Evolutionary conservation across 2,888 invertebrate genomes (phyloP).

Genomic region (Aleiodes testaceus): DNA sequence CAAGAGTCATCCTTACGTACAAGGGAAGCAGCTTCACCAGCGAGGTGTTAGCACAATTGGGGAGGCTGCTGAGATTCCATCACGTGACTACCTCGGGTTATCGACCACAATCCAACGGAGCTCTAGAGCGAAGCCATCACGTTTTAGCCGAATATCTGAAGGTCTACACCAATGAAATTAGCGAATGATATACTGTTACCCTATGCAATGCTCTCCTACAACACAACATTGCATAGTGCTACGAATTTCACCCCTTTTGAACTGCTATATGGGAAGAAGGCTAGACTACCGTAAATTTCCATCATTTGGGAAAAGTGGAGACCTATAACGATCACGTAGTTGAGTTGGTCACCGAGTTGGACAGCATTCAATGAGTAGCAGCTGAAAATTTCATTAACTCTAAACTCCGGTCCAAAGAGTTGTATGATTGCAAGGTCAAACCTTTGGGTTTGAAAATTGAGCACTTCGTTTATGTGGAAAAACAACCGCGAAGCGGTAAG

Average conservation of each 20-base stretch:
- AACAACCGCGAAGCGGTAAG: slow-evolving; percentile 31
- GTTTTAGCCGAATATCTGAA: slow-evolving; percentile 26
- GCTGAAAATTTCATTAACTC: slow-evolving; percentile 3
- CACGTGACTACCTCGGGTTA: not conserved
- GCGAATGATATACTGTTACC: not conserved
- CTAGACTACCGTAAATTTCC: slow-evolving; percentile 31
- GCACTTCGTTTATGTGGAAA: slow-evolving; percentile 21
- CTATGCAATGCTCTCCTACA: not conserved
- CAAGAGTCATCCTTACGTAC: slow-evolving; percentile 23
- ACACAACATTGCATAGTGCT: not conserved
- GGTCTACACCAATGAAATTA: not conserved
- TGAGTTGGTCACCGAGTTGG: not conserved
- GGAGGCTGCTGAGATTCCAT: slow-evolving; percentile 30
- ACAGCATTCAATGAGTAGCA: not conserved
- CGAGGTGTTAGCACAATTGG: slow-evolving; percentile 17
- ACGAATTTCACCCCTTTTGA: not conserved
- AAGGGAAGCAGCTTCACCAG: slow-evolving; percentile 24
- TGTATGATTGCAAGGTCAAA: slow-evolving; percentile 23
- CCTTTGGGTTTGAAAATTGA: not conserved
- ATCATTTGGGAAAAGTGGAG: slow-evolving; percentile 2
- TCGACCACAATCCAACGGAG: too few species aligned
- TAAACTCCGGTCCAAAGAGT: slow-evolving; percentile 20
- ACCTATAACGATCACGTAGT: not conserved
- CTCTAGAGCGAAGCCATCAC: too few species aligned
- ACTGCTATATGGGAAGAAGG: not conserved